Conservation (phyloP, 2,797 vertebrate genomes). For the Lindbergichthys nudifrons region DNA sequence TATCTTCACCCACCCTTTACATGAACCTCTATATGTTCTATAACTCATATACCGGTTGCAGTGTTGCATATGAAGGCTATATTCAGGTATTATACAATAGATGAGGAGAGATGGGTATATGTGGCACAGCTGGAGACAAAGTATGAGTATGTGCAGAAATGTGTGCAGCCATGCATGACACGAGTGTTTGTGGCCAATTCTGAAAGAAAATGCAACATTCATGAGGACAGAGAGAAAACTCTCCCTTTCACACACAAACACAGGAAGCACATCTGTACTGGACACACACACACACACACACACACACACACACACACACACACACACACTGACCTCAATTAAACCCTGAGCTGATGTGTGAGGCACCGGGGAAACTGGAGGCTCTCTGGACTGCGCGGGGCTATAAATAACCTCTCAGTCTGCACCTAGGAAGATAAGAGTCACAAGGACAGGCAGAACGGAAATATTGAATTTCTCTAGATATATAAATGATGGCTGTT, state of each 20-base stretch:
- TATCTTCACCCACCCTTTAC: neutral
- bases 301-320: neutral
- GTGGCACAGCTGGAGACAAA: constrained; percentile 24
- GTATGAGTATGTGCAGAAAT: constrained; percentile 36
- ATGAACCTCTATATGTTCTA: neutral
- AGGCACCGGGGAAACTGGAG: constrained; percentile 58
- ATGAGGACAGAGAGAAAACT: constrained; percentile 49
- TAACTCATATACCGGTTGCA: neutral
- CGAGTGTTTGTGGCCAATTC: constrained; percentile 52
- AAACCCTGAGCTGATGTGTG: constrained; percentile 60
- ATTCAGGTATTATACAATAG: neutral
- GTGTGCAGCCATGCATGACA: constrained; percentile 50
- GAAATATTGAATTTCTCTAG: constrained; percentile 27
- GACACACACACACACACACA: neutral
- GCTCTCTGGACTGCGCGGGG: constrained; percentile 55
- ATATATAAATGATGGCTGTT: neutral
- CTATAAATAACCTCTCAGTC: constrained; percentile 76
- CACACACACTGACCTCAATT: constrained; percentile 59
- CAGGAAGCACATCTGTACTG: constrained; percentile 30
- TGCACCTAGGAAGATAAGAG: constrained; percentile 59
- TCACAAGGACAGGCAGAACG: constrained; percentile 38
- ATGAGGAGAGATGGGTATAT: constrained; percentile 8
- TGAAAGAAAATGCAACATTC: constrained; percentile 59
- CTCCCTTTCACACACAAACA: neutral
- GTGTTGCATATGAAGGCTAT: neutral